Evolutionary conservation across 1,140 invertebrate species (phyloP).

Genomic region (Elymnias hypermnestra): DNA sequence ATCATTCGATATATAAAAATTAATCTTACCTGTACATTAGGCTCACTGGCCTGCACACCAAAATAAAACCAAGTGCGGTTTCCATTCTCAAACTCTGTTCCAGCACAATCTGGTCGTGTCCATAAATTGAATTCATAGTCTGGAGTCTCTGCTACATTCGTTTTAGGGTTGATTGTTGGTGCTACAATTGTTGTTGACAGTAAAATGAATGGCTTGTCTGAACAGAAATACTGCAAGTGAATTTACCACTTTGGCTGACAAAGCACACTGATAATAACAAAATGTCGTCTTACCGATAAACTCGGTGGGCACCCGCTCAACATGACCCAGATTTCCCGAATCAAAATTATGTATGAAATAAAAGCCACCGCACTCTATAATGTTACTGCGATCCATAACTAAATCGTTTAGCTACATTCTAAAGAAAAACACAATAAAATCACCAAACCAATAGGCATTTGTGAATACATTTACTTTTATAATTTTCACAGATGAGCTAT

Average conservation of each 20-base stretch:
- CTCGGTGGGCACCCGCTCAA: conserved; percentile 80
- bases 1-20: too few species aligned
- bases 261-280: not conserved
- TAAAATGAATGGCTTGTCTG: not conserved
- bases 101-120: conserved; percentile 92
- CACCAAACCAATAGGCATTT: conserved; percentile 34
- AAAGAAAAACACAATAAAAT: conserved; percentile 46
- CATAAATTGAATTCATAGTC: conserved; percentile 93
- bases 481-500: conserved; percentile 48
- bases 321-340: conserved; percentile 89
- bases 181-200: conserved; percentile 24
- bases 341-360: conserved; percentile 89
- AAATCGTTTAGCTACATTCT: conserved; percentile 60
- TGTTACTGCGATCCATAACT: conserved; percentile 64
- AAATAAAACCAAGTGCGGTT: conserved; percentile 97
- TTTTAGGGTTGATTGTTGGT: conserved; percentile 48
- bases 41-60: conserved; percentile 80
- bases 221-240: too few species aligned
- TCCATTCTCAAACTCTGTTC: conserved; percentile 92
- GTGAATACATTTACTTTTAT: conserved; percentile 44
- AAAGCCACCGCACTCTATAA: conserved; percentile 80
- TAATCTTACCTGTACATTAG: conserved; percentile 47
- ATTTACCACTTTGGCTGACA: too few species aligned
- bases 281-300: conserved; percentile 45
- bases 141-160: conserved; percentile 53